Conservation (phyloP, 1,140 invertebrate species). For the Macrotrachela quadricornifera region DNA sequence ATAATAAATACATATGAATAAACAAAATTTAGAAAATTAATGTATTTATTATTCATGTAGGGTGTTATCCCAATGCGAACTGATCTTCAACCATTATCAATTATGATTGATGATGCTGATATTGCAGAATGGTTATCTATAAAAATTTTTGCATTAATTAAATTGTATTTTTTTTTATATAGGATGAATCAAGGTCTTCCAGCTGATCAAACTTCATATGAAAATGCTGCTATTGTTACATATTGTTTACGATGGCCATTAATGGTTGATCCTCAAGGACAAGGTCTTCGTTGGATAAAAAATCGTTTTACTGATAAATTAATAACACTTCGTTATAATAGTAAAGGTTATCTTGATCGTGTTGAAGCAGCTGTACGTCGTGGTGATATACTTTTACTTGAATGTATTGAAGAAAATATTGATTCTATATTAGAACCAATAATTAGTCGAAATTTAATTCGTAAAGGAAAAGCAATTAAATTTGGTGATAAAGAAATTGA, state of each 20-base stretch:
- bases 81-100: conserved; percentile 16
- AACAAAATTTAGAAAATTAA: too few relatives aligned
- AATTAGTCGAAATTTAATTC: conserved; percentile 4
- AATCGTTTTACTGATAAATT: conserved; percentile 45
- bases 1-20: too few relatives aligned
- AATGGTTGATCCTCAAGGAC: conserved; percentile 68
- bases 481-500: not conserved
- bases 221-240: conserved; percentile 32
- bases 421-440: conserved; percentile 27
- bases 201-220: not conserved
- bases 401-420: conserved; percentile 27
- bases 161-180: conserved; percentile 32
- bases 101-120: conserved; percentile 13
- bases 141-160: not conserved
- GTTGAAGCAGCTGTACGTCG: not conserved
- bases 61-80: not conserved
- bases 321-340: conserved; percentile 72
- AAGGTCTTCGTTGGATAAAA: conserved; percentile 62
- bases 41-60: too few relatives aligned
- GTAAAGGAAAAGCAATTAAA: not conserved
- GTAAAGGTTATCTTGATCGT: conserved; percentile 42
- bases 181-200: conserved; percentile 37
- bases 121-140: not conserved
- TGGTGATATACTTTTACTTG: conserved; percentile 28
- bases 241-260: conserved; percentile 82